Evolutionary conservation across 2,888 invertebrate genomes (phyloP), one percentile per base, ranked within the genome.

Genomic region (Pherbina coryleti): DNA sequence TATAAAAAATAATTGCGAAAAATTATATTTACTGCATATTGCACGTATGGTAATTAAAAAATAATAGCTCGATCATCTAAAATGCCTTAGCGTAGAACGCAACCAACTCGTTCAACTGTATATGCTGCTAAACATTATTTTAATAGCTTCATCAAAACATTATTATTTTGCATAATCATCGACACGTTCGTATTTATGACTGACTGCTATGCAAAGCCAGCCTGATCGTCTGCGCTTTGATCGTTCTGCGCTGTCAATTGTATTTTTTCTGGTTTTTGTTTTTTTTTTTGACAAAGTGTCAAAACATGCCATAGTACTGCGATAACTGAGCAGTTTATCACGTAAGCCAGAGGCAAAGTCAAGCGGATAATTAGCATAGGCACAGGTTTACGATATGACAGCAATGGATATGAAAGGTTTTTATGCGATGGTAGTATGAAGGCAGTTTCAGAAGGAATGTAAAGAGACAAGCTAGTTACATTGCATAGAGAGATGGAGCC

Each of bases 121-220:
- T 72, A n/a, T 28, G 34, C 53, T 66, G 74, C 62, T 62, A 67
- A 81, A 80, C 82, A 85, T 82, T 81, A 81, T 85, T 85, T 86
- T 85, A 86, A 85, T 85, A 86, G 85, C 85, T 86, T 84, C 85
- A 85, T 85, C 85, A 86, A 28, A 75, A 70, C 69, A 78, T 75
- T 67, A 55, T 73, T 74, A 64, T 72, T 82, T 82, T 86, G 85
- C 85, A 86, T 86, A 85, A 82, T 79, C 84, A 86, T 83, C 81
- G 81, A 79, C 80, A 79, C 79, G 82, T 79, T 53, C 53, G 28
- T 19, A 14, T 31, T 7, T 55, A 53, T 28, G 31, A 66, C 8
- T 69, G 64, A 64, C 55, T 22, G 14, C 55, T 62, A 34, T 57
- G 25, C 37, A 28, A 4, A 55, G 22, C 14, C 19, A 25, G 55